Percentiles rank a stretch among this genome's conserved stretches.
These are phyloP conservation scores for Galeopsomyia nigrocyanea DNA, from an alignment of 2,888 invertebrate species.

Conservation along the genomic window DNA sequence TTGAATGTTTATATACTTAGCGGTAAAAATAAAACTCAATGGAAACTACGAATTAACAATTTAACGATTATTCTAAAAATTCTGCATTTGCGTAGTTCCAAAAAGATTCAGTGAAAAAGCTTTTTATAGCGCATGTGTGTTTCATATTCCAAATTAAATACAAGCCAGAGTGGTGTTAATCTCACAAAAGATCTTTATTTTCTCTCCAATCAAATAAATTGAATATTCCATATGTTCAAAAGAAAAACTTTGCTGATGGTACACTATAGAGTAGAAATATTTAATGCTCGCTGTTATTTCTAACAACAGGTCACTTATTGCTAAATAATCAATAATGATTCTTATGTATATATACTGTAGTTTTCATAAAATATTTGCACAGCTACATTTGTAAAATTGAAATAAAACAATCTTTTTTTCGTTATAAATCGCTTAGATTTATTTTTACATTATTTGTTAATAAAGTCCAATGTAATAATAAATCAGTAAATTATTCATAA, in stretches of 20 bases:
- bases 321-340: conserved; percentile 37
- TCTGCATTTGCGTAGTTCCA: no score
- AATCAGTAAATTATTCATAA: conserved; percentile 21
- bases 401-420: conserved; percentile 18
- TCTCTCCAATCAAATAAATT: conserved; percentile 32
- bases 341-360: conserved; percentile 28
- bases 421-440: background rate
- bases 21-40: background rate
- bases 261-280: conserved; percentile 51
- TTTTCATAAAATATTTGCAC: conserved; percentile 36
- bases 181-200: conserved; percentile 25
- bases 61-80: conserved; percentile 34
- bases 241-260: conserved; percentile 21
- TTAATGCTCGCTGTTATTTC: conserved; percentile 53
- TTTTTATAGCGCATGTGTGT: no score
- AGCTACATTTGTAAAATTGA: conserved; percentile 21
- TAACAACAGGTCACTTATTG: conserved; percentile 55
- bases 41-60: background rate
- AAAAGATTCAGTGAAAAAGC: no score
- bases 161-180: no score
- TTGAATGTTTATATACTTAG: no score
- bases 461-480: background rate
- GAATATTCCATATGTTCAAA: conserved; percentile 15
- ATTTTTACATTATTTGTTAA: no score
- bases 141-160: no score